Conservation (phyloP, 2,113 vertebrate genomes). For the Sula dactylatra region DNA sequence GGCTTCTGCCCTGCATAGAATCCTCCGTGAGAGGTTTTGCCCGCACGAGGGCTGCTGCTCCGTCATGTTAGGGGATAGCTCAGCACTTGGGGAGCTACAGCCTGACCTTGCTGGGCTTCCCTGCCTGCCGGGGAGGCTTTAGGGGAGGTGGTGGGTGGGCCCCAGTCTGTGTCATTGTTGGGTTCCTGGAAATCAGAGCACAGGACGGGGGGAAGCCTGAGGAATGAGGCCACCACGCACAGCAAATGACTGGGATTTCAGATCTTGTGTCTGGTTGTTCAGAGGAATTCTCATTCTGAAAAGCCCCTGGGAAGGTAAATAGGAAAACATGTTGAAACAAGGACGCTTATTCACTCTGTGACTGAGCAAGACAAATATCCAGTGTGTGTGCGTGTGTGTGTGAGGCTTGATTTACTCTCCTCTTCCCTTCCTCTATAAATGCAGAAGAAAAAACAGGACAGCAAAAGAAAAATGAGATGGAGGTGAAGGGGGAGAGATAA, state of each 20-base stretch:
- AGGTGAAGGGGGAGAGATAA: not conserved
- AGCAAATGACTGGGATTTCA: not conserved
- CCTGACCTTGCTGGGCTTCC: not conserved
- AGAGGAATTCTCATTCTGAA: not conserved
- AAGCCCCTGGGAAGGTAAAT: constrained; percentile 31
- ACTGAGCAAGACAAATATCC: constrained; percentile 45
- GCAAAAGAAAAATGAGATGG: not conserved
- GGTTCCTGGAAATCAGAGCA: not conserved
- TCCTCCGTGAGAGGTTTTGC: not conserved
- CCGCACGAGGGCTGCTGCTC: fast-evolving
- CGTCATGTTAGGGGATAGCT: not conserved
- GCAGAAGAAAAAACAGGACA: not conserved
- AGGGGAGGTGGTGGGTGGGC: not conserved
- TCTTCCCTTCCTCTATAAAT: not conserved
- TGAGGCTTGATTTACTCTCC: not conserved
- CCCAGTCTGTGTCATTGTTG: not conserved
- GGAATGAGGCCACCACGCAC: not conserved
- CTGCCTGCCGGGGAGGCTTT: not conserved
- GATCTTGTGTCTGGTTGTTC: not conserved
- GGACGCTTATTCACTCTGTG: constrained; percentile 35
- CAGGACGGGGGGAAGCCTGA: not conserved
- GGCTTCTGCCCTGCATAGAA: not conserved
- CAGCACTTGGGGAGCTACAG: not conserved
- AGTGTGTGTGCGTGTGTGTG: not conserved
- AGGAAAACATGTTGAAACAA: constrained; percentile 60